Conservation (phyloP, 2,888 invertebrate genomes). For the Phalangium opilio region DNA sequence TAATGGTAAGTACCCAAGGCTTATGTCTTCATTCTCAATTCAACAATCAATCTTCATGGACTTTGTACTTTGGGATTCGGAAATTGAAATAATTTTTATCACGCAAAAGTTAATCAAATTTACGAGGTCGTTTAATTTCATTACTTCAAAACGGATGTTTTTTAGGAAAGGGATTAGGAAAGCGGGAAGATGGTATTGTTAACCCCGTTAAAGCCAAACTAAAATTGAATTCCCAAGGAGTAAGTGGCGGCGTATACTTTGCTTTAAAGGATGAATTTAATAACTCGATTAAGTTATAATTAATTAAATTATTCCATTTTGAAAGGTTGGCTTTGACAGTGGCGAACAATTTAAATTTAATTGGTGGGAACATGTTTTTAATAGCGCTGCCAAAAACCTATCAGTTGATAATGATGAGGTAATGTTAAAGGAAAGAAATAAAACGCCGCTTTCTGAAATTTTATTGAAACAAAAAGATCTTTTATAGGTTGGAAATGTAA, state of each 20-base stretch:
- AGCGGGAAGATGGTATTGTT: constrained; percentile 57
- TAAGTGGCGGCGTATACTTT: neutral
- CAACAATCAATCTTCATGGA: too few relatives aligned
- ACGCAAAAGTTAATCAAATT: neutral
- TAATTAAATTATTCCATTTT: neutral
- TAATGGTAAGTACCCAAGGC: constrained; percentile 37
- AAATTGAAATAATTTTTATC: too few relatives aligned
- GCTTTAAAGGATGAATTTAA: too few relatives aligned
- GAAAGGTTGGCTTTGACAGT: constrained; percentile 50
- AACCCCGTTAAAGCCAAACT: constrained; percentile 59
- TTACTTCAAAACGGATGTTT: constrained; percentile 1
- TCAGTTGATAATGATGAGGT: constrained; percentile 25
- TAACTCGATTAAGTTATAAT: too few relatives aligned
- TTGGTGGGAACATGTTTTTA: constrained; percentile 69
- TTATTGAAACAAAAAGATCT: too few relatives aligned
- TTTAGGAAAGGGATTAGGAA: constrained; percentile 68
- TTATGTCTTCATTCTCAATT: neutral
- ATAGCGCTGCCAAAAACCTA: constrained; percentile 54
- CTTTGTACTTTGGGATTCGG: neutral
- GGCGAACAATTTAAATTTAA: constrained; percentile 59
- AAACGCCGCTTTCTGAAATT: too few relatives aligned
- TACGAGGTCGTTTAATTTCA: constrained; percentile 2
- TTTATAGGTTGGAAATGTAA: too few relatives aligned
- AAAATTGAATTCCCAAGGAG: constrained; percentile 50
- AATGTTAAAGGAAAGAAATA: too few relatives aligned